A percentile compares a stretch with the other conserved stretches of the same genome.
phyloP scores from a whole-genome alignment of 2,113 vertebrate species.

The rabbit (Oryctolagus cuniculus) region mOryCun1.1 NC_091436.1:90743501-90744000 shows the following conservation, averaged over 20 bases:
- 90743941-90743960: background rate
- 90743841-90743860: background rate
- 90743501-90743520: slow-evolving; percentile 32
- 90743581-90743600: background rate
- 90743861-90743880: background rate
- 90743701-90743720: background rate
- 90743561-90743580: background rate
- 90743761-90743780: background rate
- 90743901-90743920: background rate
- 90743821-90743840: background rate
- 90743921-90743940: background rate
- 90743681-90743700: background rate
- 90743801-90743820: background rate
- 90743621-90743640: background rate
- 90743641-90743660: background rate
- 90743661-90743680: background rate
- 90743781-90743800: background rate
- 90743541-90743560: background rate
- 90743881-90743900: background rate
- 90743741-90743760: background rate
- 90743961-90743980: background rate
- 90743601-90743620: background rate
- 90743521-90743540: background rate
- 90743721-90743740: background rate
- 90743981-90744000: background rate